phyloP scores from a whole-genome alignment of 2,113 vertebrate genomes.

The Lasiurus cinereus region DNA sequence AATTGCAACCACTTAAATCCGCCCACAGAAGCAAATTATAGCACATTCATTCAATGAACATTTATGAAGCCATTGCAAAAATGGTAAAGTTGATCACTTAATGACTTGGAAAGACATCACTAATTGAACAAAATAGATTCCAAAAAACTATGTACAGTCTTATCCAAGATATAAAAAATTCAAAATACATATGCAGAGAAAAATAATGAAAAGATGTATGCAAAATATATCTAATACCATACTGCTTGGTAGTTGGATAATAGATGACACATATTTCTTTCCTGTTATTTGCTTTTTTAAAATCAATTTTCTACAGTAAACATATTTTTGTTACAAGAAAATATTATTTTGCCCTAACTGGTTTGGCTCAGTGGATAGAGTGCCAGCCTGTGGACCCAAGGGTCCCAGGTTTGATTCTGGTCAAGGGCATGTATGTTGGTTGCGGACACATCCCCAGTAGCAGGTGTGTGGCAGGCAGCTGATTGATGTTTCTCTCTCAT shows the following conservation, averaged over 20 bases:
- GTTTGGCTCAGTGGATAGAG: too few relatives aligned
- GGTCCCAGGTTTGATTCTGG: too few relatives aligned
- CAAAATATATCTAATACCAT: background rate
- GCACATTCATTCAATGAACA: background rate
- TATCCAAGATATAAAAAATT: background rate
- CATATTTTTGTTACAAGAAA: background rate
- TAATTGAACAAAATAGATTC: background rate
- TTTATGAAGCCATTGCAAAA: background rate
- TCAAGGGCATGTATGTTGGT: too few relatives aligned
- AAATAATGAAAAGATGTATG: constrained; percentile 19
- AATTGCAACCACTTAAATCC: background rate
- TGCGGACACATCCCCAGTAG: too few relatives aligned
- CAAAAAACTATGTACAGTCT: background rate
- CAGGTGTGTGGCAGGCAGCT: too few relatives aligned
- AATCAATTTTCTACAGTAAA: background rate
- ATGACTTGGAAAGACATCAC: constrained; percentile 20
- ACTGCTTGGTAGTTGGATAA: background rate
- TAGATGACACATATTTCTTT: background rate
- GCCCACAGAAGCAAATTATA: background rate
- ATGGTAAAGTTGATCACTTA: background rate
- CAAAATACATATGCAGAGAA: background rate
- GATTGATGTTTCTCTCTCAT: too few relatives aligned
- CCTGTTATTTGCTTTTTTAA: background rate
- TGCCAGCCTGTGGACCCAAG: too few relatives aligned
- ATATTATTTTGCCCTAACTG: background rate